Evolutionary conservation across 2,113 vertebrate species (phyloP).

Genomic region (Caloenas nicobarica): DNA sequence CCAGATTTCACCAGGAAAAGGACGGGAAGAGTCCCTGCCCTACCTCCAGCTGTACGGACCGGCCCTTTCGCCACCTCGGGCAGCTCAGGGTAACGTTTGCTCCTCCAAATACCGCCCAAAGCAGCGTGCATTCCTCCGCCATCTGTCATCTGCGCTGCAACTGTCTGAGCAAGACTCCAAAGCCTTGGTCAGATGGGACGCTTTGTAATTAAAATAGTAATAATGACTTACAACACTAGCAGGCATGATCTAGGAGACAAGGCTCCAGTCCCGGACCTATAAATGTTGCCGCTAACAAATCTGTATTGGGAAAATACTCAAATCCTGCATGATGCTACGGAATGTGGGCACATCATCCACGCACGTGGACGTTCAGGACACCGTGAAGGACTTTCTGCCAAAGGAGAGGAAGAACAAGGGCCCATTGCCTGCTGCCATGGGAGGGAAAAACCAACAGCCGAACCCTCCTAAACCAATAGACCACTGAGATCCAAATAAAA

Average conservation of each 20-base stretch:
- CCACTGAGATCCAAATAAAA: not conserved
- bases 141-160: not conserved
- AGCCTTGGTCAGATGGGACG: not conserved
- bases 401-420: not conserved
- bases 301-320: not conserved
- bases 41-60: not conserved
- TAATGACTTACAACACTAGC: not conserved
- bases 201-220: not conserved
- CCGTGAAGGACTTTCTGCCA: not conserved
- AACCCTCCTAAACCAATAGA: not conserved
- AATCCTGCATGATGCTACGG: not conserved
- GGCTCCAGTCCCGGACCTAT: not conserved
- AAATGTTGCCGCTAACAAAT: not conserved
- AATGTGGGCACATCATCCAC: not conserved
- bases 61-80: not conserved
- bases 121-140: fast-evolving
- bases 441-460: not conserved
- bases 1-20: not conserved
- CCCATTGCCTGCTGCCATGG: not conserved
- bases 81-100: not conserved
- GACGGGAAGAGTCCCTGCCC: not conserved
- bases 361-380: not conserved
- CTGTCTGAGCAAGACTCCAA: not conserved
- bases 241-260: not conserved
- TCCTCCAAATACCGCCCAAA: not conserved